Conservation (phyloP, 2,888 invertebrate genomes). For the Acleris sparsana region DNA sequence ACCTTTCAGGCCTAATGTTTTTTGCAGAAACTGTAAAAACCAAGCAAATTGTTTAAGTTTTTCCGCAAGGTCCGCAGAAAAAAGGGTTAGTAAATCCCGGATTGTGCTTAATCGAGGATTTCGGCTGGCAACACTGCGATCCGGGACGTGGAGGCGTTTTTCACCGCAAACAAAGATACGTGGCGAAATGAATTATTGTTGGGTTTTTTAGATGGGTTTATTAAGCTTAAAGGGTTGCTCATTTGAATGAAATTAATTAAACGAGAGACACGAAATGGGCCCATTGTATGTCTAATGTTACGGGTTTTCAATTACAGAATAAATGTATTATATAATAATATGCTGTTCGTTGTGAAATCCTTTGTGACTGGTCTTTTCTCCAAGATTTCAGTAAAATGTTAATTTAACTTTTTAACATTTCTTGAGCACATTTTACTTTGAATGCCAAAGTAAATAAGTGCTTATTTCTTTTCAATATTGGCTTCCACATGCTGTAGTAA, state of each 20-base stretch:
- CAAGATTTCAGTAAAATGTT: not conserved
- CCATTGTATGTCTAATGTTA: slow-evolving; percentile 8
- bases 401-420: not conserved
- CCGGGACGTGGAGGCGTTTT: slow-evolving; percentile 1
- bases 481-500: not conserved
- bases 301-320: slow-evolving; percentile 11
- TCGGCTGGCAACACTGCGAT: slow-evolving; percentile 18
- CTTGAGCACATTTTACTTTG: not conserved
- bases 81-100: slow-evolving; percentile 28
- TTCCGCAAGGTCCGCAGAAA: slow-evolving; percentile 15
- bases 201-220: slow-evolving; percentile 12
- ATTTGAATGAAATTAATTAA: slow-evolving; percentile 23
- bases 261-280: slow-evolving; percentile 2
- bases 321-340: not conserved
- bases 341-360: no score
- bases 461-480: not conserved
- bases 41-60: slow-evolving; percentile 17
- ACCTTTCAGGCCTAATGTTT: slow-evolving; percentile 15
- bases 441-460: not conserved
- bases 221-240: slow-evolving; percentile 10
- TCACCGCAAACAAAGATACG: slow-evolving; percentile 23
- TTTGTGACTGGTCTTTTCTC: no score
- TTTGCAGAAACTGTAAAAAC: slow-evolving; percentile 9
- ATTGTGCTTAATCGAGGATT: slow-evolving; percentile 29
- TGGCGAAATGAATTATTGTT: slow-evolving; percentile 23